These are phyloP conservation scores for Holcopasites calliopsidis DNA, from an alignment of 1,140 invertebrate species.

Conservation along the genomic window DNA sequence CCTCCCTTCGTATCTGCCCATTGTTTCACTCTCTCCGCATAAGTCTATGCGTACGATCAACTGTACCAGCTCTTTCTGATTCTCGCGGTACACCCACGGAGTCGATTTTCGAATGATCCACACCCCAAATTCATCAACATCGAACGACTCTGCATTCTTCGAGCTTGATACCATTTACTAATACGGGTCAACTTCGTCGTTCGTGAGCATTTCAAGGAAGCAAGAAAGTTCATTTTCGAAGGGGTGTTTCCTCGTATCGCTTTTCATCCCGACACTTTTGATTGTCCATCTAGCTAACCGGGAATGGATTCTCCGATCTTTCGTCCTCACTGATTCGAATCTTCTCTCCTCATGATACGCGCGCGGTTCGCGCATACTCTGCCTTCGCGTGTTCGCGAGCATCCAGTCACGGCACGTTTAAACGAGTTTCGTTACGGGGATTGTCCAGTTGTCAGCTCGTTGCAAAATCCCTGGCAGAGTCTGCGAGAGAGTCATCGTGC, in stretches of 20 bases:
- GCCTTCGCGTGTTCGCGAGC: conserved; percentile 4
- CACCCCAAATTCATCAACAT: background rate
- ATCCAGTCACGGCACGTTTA: conserved; percentile 45
- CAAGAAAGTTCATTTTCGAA: background rate
- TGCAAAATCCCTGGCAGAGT: conserved; percentile 21
- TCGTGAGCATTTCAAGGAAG: too few relatives aligned
- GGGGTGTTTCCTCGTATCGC: too few relatives aligned
- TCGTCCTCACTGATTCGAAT: too few relatives aligned
- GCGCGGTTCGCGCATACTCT: too few relatives aligned
- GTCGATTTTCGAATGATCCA: conserved; percentile 27
- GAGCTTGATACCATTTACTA: background rate
- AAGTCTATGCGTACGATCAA: conserved; percentile 12
- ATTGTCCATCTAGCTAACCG: background rate
- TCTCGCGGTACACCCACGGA: conserved; percentile 7
- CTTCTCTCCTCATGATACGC: too few relatives aligned
- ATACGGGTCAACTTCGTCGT: too few relatives aligned
- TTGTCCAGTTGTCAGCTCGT: conserved; percentile 67
- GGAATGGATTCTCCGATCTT: background rate
- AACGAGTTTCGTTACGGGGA: conserved; percentile 61
- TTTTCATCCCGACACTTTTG: background rate
- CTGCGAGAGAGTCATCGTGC: background rate
- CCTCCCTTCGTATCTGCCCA: background rate
- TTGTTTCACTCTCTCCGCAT: conserved; percentile 35
- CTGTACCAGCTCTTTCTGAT: background rate
- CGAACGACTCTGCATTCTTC: background rate